These are phyloP conservation scores for Perca flavescens DNA, from an alignment of 2,113 vertebrate species.

Conservation along the genomic window DNA sequence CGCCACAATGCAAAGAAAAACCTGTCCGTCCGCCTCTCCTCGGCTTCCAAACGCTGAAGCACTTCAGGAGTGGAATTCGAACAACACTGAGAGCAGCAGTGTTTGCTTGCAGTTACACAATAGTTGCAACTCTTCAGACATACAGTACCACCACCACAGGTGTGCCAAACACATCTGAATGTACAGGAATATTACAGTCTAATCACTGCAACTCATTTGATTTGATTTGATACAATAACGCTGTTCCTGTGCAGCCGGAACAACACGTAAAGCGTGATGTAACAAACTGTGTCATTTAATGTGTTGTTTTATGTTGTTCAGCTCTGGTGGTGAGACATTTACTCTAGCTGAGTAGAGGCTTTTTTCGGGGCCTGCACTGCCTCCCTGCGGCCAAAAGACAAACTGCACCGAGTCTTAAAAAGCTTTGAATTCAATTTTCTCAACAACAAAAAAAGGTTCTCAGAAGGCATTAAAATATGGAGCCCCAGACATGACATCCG, in stretches of 20 bases:
- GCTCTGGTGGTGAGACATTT: slow-evolving; percentile 19
- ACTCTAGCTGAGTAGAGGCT: slow-evolving; percentile 9
- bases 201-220: neutral
- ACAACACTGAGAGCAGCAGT: slow-evolving; percentile 44
- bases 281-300: slow-evolving; percentile 40
- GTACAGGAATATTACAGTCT: neutral
- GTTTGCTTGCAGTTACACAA: slow-evolving; percentile 55
- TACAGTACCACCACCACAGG: slow-evolving; percentile 20
- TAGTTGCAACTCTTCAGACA: slow-evolving; percentile 44
- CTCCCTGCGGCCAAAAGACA: slow-evolving; percentile 43
- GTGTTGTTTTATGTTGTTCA: slow-evolving; percentile 40
- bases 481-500: too few relatives aligned
- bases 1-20: slow-evolving; percentile 78
- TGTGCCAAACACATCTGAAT: slow-evolving; percentile 10
- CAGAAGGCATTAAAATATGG: neutral
- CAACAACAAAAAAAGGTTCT: neutral
- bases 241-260: neutral
- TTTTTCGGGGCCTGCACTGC: slow-evolving; percentile 24
- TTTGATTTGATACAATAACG: neutral
- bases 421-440: neutral
- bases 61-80: slow-evolving; percentile 54
- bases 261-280: slow-evolving; percentile 34
- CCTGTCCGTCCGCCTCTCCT: slow-evolving; percentile 66
- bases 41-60: slow-evolving; percentile 14
- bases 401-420: neutral